Evolutionary conservation across 2,888 invertebrate genomes (phyloP), one percentile per base, ranked within the genome.

Genomic region (Morpho achilles): DNA sequence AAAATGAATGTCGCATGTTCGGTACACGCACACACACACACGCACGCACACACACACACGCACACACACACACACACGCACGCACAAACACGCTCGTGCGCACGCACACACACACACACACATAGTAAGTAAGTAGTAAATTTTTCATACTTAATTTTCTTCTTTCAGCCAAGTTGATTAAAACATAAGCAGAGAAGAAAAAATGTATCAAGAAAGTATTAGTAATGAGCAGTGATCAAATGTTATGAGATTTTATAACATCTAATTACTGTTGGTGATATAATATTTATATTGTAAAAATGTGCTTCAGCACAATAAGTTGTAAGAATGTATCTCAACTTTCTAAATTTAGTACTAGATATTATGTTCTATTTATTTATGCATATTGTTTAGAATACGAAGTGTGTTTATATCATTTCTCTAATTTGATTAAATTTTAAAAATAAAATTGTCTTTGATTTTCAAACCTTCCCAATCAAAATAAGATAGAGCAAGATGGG

Each of bases 101-200:
- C 16, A 16, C 16, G 1, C 16, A 16, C 16, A 16, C 16, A 16
- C 16, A 16, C 16, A 16, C 16, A 16, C 16, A 16, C 16, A 16
- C 16, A 16, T 16, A 16, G 16, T n/a, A n/a, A n/a, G n/a, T n/a
- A n/a, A n/a, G n/a, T 16, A 16, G 1, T 16, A 16, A 16, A 16
- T 16, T 16, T 16, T 16, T 16, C 16, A 16, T 16, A 16, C 3
- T 32, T 5, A 32, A 32, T 62, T 64, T 70, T 72, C 62, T 64
- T 59, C 61, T 86, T 83, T 56, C 86, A 89, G 88, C 68, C 82
- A 85, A 77, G 86, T 83, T 67, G 87, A 87, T 51, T 88, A 84
- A 60, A 47, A 9, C 72, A 64, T 59, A 60, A 61, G 66, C 58
- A 51, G 60, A 68, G 65, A 68, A 67, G 68, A 72, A 66, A 70